Evolutionary conservation across 2,888 invertebrate genomes (phyloP).

Genomic region (Thymelicus sylvestris): DNA sequence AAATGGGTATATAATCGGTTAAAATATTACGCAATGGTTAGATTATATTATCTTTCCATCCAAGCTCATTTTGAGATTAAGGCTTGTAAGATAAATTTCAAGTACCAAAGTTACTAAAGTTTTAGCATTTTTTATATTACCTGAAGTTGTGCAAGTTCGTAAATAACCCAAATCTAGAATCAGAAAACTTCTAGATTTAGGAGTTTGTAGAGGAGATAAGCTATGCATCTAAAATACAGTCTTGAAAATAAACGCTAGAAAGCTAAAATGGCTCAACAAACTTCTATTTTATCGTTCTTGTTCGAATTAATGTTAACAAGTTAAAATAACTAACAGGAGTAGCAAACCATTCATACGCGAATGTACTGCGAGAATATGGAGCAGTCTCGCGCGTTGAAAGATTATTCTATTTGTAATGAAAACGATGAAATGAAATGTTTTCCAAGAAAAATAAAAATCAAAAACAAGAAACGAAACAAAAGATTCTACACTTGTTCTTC

Average conservation of each 20-base stretch:
- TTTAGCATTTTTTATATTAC: too few species aligned
- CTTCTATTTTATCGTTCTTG: conserved; percentile 8
- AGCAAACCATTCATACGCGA: conserved; percentile 8
- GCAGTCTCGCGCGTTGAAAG: background rate
- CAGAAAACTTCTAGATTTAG: background rate
- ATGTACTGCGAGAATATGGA: background rate
- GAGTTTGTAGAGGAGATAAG: background rate
- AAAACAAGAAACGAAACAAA: conserved; percentile 26
- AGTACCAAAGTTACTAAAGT: too few species aligned
- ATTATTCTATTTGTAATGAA: conserved; percentile 22
- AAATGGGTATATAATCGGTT: too few species aligned
- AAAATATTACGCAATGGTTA: too few species aligned
- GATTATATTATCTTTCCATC: too few species aligned
- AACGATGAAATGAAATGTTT: conserved; percentile 20
- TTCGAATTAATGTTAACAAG: conserved; percentile 35
- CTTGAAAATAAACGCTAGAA: background rate
- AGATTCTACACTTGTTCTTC: conserved; percentile 16
- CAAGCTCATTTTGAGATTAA: too few species aligned
- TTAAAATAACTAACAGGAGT: conserved; percentile 20
- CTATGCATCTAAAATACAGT: background rate
- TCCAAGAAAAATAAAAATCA: conserved; percentile 13
- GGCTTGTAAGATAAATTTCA: too few species aligned
- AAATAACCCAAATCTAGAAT: background rate
- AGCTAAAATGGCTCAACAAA: background rate
- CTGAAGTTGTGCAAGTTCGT: background rate